These are phyloP conservation scores for Callospermophilus lateralis DNA, from an alignment of 2,113 vertebrate species.

Conservation along the genomic window DNA sequence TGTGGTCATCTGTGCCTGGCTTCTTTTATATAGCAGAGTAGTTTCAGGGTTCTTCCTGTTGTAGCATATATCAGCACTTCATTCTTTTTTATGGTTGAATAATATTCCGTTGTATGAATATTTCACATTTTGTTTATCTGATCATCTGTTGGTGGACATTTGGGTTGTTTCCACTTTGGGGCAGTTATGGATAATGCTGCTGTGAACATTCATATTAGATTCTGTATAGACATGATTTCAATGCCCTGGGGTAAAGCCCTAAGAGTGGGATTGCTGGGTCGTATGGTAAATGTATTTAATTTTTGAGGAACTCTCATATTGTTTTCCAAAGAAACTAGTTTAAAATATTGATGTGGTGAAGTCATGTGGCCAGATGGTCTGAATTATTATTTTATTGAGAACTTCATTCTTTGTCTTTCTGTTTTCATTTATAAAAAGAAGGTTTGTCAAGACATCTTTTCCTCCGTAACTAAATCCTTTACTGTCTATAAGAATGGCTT, in stretches of 20 bases:
- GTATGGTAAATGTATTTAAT: neutral
- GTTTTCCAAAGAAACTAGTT: conserved; percentile 30
- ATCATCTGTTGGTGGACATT: neutral
- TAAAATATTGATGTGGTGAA: conserved; percentile 15
- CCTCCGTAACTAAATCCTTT: neutral
- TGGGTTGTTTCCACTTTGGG: neutral
- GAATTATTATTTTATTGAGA: conserved; percentile 49
- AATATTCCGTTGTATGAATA: neutral
- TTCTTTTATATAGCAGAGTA: neutral
- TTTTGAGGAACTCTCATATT: neutral
- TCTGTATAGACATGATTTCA: neutral
- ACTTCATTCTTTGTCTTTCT: conserved; percentile 21
- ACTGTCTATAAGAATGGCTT: neutral
- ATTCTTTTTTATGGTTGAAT: neutral
- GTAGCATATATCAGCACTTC: neutral
- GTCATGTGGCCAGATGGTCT: conserved; percentile 29
- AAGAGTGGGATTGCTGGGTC: neutral
- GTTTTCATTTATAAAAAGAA: neutral
- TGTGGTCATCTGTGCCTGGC: neutral
- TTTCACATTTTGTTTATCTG: neutral
- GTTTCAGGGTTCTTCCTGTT: neutral
- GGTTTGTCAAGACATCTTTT: neutral
- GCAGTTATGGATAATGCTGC: neutral
- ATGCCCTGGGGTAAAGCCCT: neutral
- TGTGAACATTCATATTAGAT: neutral